Base-by-base conservation (phyloP, 2,888 invertebrate genomes). In the Bursaphelenchus okinawaensis region DNA sequence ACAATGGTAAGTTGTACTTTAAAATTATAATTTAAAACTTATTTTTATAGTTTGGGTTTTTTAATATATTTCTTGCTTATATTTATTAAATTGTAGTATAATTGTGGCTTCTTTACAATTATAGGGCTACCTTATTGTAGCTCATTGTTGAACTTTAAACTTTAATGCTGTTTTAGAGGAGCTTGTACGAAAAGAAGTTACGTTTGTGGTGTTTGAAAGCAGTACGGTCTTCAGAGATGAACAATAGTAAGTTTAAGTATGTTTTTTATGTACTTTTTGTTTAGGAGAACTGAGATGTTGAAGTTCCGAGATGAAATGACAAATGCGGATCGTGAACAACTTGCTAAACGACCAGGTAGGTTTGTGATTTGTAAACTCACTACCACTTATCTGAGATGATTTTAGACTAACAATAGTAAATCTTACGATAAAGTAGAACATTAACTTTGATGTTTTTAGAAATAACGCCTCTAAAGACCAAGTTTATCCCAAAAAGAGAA, bases 401-500 rank as follows among this genome's bases (percentile, higher is more conserved):
- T n/a, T n/a, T n/a, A n/a, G n/a, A n/a, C n/a, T n/a, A n/a, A n/a
- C n/a, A n/a, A n/a, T n/a, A n/a, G n/a, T n/a, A n/a, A n/a, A n/a
- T n/a, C n/a, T n/a, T n/a, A n/a, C n/a, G n/a, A n/a, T n/a, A n/a
- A n/a, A n/a, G n/a, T n/a, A n/a, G n/a, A n/a, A n/a, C n/a, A n/a
- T n/a, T n/a, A n/a, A n/a, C n/a, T n/a, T n/a, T n/a, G n/a, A n/a
- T n/a, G n/a, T n/a, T n/a, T 40, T 22, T 19, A 67, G 19, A 19
- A 20, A 4, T 28, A n/a, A 28, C 40, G 23, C 55, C 23, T 23
- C 52, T 73, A 28, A 69, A 68, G 20, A 66, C 93, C 0, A 89
- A 93, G 68, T 91, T 93, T 52, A 91, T 98, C 62, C 91, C 95
- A 0, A 89, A 89, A 74, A 90, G 93, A 85, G 89, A 88, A 20